These are phyloP conservation scores for Bombycilla garrulus DNA, from an alignment of 2,113 vertebrate species.

Conservation along the genomic window DNA sequence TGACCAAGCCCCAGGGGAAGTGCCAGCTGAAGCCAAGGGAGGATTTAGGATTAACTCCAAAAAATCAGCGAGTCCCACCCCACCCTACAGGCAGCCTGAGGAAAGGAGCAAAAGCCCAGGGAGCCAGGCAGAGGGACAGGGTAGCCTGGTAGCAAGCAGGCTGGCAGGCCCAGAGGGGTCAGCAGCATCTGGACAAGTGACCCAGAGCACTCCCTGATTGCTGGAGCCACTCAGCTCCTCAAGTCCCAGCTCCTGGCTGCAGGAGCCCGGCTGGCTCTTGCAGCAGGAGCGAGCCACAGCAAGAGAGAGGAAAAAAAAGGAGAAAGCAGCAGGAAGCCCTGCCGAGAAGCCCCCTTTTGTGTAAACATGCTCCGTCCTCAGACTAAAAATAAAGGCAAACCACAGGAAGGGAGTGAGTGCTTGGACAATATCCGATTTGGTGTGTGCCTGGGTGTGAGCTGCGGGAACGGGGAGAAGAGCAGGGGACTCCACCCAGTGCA, in stretches of 20 bases:
- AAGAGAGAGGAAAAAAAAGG: neutral
- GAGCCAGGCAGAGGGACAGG: neutral
- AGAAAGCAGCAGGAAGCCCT: slow-evolving; percentile 27
- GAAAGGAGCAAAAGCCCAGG: neutral
- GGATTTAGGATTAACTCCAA: neutral
- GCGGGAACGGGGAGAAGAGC: slow-evolving; percentile 47
- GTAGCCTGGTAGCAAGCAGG: neutral
- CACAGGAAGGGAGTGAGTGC: slow-evolving; percentile 71
- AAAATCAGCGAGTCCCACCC: neutral
- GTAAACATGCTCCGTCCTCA: slow-evolving; percentile 57
- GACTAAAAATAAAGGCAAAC: slow-evolving; percentile 70
- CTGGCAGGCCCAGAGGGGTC: neutral
- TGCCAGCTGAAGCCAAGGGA: neutral
- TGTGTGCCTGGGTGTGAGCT: slow-evolving; percentile 61
- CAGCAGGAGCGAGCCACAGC: neutral
- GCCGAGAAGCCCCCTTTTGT: slow-evolving; percentile 62
- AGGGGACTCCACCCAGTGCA: slow-evolving; percentile 57
- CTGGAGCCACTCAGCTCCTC: neutral
- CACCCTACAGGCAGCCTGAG: neutral
- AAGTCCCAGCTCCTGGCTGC: neutral
- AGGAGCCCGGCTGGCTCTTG: neutral
- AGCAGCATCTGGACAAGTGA: neutral
- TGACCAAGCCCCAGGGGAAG: neutral
- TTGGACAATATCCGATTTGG: slow-evolving; percentile 63
- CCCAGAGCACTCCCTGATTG: neutral